Percentiles rank a stretch among this genome's conserved stretches.
Conservation (phyloP, 2,113 vertebrate species). For the Oreochromis tanganicae region DNA sequence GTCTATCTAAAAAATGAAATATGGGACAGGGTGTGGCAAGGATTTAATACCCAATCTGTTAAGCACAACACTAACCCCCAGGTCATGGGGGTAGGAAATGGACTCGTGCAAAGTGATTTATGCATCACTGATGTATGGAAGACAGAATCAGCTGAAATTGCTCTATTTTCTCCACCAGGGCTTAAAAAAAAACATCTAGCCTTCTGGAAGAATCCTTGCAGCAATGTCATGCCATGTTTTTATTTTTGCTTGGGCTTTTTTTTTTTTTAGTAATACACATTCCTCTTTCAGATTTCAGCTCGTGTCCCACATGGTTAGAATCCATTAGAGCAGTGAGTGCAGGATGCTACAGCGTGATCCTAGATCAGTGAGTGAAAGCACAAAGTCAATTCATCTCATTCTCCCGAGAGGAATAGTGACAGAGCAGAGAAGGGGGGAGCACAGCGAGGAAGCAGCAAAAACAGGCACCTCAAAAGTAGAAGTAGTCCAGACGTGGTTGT, state of each 20-base stretch:
- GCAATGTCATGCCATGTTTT: not conserved
- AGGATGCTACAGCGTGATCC: not conserved
- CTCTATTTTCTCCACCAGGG: not conserved
- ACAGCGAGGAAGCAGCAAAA: not conserved
- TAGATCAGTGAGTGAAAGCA: constrained; percentile 19
- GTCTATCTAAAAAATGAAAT: constrained; percentile 42
- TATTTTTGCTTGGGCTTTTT: not conserved
- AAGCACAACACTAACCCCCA: constrained; percentile 16
- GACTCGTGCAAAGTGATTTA: not conserved
- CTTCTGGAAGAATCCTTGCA: not conserved
- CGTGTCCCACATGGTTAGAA: constrained; percentile 12
- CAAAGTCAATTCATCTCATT: constrained; percentile 17
- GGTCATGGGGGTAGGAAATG: constrained; percentile 8
- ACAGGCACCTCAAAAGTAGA: not conserved
- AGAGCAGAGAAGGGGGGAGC: not conserved
- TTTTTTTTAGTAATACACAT: not conserved
- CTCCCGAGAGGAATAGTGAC: not conserved
- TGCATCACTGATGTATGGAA: not conserved
- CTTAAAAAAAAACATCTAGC: not conserved
- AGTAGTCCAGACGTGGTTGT: constrained; percentile 2
- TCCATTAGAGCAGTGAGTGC: constrained; percentile 4
- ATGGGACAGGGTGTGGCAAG: constrained; percentile 27
- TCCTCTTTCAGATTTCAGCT: not conserved
- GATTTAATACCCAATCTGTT: constrained; percentile 46
- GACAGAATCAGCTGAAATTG: constrained; percentile 1